Evolutionary conservation across 2,888 invertebrate genomes (phyloP).

Genomic region (Uloborus plumipes): DNA sequence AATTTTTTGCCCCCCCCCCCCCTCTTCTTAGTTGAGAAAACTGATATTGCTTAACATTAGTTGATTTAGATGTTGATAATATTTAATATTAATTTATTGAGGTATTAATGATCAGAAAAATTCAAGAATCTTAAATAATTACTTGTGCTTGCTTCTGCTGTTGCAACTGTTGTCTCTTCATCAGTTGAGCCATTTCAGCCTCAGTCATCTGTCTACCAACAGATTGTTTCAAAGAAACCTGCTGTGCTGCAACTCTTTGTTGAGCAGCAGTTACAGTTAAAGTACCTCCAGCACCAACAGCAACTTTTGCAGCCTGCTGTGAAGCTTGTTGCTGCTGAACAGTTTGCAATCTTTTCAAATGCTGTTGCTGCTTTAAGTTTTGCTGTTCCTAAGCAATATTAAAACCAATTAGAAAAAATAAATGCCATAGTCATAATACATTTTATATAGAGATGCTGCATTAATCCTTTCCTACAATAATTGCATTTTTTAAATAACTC

Average conservation of each 20-base stretch:
- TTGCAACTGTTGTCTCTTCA: slow-evolving; percentile 63
- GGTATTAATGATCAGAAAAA: too few species aligned
- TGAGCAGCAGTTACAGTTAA: slow-evolving; percentile 48
- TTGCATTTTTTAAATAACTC: too few species aligned
- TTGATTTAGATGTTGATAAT: too few species aligned
- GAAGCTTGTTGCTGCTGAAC: slow-evolving; percentile 41
- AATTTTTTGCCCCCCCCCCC: too few species aligned
- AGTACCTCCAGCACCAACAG: slow-evolving; percentile 40
- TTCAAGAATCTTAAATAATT: not conserved
- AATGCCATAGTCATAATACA: too few species aligned
- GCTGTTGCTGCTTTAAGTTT: slow-evolving; percentile 73
- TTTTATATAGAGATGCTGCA: too few species aligned
- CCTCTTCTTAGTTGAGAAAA: too few species aligned
- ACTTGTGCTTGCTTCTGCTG: slow-evolving; percentile 58
- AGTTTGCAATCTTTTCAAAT: slow-evolving; percentile 46
- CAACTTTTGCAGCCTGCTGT: slow-evolving; percentile 42
- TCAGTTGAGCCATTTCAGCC: slow-evolving; percentile 62
- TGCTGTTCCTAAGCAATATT: slow-evolving; percentile 65
- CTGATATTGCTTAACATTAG: too few species aligned
- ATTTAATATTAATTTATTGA: too few species aligned
- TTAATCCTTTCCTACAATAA: too few species aligned
- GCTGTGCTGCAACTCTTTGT: slow-evolving; percentile 40
- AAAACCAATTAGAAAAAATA: too few species aligned
- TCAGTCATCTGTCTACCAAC: slow-evolving; percentile 60
- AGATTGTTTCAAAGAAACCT: slow-evolving; percentile 52